phyloP scores from a whole-genome alignment of 2,888 invertebrate species.

The Limnephilus lunatus region DNA sequence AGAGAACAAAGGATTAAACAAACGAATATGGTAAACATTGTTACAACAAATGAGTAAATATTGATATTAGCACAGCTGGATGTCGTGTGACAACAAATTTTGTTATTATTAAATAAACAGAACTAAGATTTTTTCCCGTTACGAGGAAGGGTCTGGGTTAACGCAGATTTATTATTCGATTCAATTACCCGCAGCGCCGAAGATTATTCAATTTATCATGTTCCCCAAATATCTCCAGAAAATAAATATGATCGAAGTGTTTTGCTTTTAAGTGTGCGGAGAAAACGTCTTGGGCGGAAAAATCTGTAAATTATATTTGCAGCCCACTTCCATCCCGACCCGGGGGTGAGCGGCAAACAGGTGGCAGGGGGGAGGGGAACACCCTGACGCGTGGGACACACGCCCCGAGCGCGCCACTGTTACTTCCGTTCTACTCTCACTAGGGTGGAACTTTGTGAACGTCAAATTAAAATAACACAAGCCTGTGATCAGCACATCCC shows the following conservation, averaged over 20 bases:
- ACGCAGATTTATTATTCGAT: not conserved
- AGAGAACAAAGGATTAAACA: not conserved
- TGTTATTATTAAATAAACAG: not conserved
- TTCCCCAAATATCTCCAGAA: slow-evolving; percentile 12
- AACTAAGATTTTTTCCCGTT: too few relatives aligned
- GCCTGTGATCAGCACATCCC: not conserved
- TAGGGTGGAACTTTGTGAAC: not conserved
- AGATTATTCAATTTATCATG: slow-evolving; percentile 23
- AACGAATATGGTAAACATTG: not conserved
- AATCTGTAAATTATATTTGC: slow-evolving; percentile 30
- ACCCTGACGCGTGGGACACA: slow-evolving; percentile 14
- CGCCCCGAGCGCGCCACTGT: not conserved
- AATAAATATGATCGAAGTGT: slow-evolving; percentile 11
- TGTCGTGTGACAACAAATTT: not conserved
- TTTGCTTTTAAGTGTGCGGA: not conserved
- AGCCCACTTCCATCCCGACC: not conserved
- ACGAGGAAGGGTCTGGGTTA: not conserved
- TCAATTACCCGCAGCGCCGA: not conserved
- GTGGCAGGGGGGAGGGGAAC: not conserved
- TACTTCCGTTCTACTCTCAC: not conserved
- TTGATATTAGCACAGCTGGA: not conserved
- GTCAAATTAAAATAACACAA: slow-evolving; percentile 15
- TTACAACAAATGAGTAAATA: not conserved
- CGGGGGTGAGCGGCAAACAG: slow-evolving; percentile 24
- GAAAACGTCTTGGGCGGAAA: not conserved